Percentiles rank a stretch among this genome's conserved stretches.
These are phyloP conservation scores for Mesochorus sp. DNA, from an alignment of 2,888 invertebrate species.

Conservation along the genomic window DNA sequence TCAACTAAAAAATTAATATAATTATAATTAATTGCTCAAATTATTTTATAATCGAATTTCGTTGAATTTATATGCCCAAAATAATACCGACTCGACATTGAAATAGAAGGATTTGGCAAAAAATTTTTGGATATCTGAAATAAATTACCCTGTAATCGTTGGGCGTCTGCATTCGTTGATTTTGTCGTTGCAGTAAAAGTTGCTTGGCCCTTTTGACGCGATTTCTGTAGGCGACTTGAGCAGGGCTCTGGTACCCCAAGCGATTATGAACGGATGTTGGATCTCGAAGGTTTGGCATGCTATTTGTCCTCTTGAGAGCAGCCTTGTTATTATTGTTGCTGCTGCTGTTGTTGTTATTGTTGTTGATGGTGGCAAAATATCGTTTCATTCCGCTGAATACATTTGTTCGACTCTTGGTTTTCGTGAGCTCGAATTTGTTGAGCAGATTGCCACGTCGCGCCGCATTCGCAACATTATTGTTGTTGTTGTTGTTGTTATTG, in stretches of 20 bases:
- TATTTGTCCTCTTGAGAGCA: conserved; percentile 74
- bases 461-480: conserved; percentile 63
- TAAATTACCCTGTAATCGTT: conserved; percentile 75
- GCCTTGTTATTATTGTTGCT: conserved; percentile 71
- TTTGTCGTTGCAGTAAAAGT: conserved; percentile 75
- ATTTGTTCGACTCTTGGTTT: conserved; percentile 77
- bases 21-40: background rate
- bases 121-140: background rate
- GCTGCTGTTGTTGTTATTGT: too few relatives aligned
- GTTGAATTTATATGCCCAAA: too few relatives aligned
- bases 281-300: conserved; percentile 78
- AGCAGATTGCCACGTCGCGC: conserved; percentile 69
- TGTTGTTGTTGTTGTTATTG: conserved; percentile 54
- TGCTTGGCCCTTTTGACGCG: conserved; percentile 79
- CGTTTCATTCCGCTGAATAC: conserved; percentile 72
- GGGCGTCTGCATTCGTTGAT: conserved; percentile 73
- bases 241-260: conserved; percentile 79
- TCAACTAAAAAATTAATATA: too few relatives aligned
- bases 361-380: conserved; percentile 67
- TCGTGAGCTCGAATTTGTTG: conserved; percentile 71
- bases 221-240: conserved; percentile 79
- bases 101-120: too few relatives aligned
- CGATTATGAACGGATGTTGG: conserved; percentile 79
- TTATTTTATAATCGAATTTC: background rate
- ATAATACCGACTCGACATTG: too few relatives aligned